These are phyloP conservation scores for Macrobrachium nipponense DNA, from an alignment of 1,140 invertebrate species.

Conservation along the genomic window DNA sequence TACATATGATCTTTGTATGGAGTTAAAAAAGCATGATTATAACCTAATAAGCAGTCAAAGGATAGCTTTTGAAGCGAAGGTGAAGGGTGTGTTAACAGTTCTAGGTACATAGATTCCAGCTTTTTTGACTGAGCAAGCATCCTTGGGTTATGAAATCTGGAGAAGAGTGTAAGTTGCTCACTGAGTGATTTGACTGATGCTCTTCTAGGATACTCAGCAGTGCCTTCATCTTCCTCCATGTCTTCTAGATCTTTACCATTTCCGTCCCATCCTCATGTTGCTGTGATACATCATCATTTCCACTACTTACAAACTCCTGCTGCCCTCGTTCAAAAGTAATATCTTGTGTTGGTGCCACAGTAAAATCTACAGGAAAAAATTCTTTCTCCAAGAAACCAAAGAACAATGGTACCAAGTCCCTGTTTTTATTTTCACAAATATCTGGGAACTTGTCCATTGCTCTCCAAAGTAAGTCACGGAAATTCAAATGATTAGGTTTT, in stretches of 20 bases:
- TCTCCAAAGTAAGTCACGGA: conserved; percentile 84
- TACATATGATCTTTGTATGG: conserved; percentile 83
- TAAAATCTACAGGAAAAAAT: conserved; percentile 62
- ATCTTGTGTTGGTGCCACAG: conserved; percentile 66
- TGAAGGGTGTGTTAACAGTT: conserved; percentile 84
- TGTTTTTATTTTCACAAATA: conserved; percentile 82
- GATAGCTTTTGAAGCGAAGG: conserved; percentile 84
- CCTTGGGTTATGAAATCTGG: conserved; percentile 84
- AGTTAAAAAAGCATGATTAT: conserved; percentile 81
- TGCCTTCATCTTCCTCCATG: not conserved
- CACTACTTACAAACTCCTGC: no score
- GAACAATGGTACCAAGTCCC: conserved; percentile 81
- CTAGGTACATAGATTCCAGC: conserved; percentile 80
- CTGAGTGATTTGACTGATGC: conserved; percentile 72
- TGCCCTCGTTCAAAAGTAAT: conserved; percentile 43
- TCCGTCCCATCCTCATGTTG: not conserved
- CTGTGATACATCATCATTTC: no score
- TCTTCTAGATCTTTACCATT: not conserved
- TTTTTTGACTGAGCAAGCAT: conserved; percentile 81
- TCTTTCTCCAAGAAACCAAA: conserved; percentile 79
- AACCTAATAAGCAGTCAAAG: conserved; percentile 85
- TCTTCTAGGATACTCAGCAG: conserved; percentile 2
- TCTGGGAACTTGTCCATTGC: conserved; percentile 79
- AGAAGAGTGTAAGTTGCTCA: conserved; percentile 81
- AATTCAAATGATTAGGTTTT: conserved; percentile 77